Percentiles rank a stretch among this genome's conserved stretches.
These are phyloP conservation scores for Drosophila tristis DNA, from an alignment of 1,140 invertebrate genomes.

Conservation along the genomic window DNA sequence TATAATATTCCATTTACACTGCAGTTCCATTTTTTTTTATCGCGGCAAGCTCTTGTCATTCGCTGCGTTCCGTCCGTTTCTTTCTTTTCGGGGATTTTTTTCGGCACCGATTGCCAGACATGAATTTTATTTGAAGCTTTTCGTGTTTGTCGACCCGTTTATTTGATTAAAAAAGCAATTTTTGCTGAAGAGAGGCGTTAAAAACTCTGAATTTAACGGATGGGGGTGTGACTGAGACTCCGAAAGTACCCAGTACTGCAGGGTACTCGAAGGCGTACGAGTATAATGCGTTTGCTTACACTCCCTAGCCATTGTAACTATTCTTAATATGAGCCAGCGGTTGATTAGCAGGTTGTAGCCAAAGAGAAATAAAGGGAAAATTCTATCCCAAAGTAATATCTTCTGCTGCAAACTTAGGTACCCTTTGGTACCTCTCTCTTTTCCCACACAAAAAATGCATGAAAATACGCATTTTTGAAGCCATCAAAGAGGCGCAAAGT, in stretches of 20 bases:
- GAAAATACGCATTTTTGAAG: conserved; percentile 4
- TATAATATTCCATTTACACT: conserved; percentile 65
- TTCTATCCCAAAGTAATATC: background rate
- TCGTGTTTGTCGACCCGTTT: conserved; percentile 32
- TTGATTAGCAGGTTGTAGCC: too few species aligned
- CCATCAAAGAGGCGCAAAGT: conserved; percentile 7
- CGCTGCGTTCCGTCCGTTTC: background rate
- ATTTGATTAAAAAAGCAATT: conserved; percentile 71
- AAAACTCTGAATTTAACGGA: background rate
- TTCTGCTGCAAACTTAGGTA: too few species aligned
- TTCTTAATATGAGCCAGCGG: too few species aligned
- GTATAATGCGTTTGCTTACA: too few species aligned
- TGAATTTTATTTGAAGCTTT: conserved; percentile 41
- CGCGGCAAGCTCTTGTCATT: background rate
- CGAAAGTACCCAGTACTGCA: too few species aligned
- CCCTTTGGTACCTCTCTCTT: background rate
- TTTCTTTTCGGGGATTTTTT: background rate
- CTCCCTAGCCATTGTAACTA: too few species aligned
- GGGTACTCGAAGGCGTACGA: too few species aligned
- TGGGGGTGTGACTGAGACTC: background rate
- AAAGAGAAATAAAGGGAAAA: too few species aligned
- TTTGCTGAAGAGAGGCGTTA: conserved; percentile 11
- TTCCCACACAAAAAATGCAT: background rate
- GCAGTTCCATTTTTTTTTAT: conserved; percentile 21
- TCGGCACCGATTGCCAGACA: conserved; percentile 31